These are phyloP conservation scores for Chouioia cunea DNA, from an alignment of 2,888 invertebrate species.

Conservation along the genomic window DNA sequence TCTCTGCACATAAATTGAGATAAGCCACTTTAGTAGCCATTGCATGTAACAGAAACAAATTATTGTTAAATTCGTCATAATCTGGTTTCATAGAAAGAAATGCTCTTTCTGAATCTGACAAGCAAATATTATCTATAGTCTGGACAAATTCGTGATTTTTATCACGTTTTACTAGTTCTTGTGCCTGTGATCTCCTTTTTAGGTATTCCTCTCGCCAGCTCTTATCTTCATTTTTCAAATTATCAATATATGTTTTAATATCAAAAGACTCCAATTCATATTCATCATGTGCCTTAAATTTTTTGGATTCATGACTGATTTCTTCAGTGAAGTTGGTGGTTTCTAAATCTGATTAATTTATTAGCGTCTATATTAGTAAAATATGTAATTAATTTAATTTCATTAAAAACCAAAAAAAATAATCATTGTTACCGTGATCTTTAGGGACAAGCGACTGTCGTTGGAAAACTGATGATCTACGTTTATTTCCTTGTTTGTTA, in stretches of 20 bases:
- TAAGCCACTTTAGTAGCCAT: conserved; percentile 41
- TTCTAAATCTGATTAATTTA: conserved; percentile 24
- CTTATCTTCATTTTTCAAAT: conserved; percentile 54
- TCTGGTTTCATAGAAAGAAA: conserved; percentile 38
- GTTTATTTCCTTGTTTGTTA: conserved; percentile 48
- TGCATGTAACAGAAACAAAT: conserved; percentile 37
- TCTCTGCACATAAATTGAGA: conserved; percentile 29
- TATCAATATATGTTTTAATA: conserved; percentile 53
- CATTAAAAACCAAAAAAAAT: background rate
- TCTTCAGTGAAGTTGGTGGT: conserved; percentile 31
- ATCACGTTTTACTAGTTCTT: conserved; percentile 43
- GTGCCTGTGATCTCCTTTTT: conserved; percentile 45
- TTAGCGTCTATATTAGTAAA: background rate
- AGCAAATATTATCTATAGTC: conserved; percentile 24
- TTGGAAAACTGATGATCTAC: conserved; percentile 56
- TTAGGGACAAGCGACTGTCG: conserved; percentile 38
- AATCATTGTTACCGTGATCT: conserved; percentile 28
- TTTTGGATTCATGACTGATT: conserved; percentile 24
- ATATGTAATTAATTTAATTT: background rate
- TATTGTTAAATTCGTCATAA: conserved; percentile 48
- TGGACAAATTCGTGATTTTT: conserved; percentile 24
- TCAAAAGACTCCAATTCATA: conserved; percentile 48
- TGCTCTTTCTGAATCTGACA: conserved; percentile 40
- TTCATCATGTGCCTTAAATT: conserved; percentile 21
- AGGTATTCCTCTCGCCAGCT: conserved; percentile 55